Base-by-base conservation (phyloP, 2,113 vertebrate genomes). In the Triplophysa tibetana region DNA sequence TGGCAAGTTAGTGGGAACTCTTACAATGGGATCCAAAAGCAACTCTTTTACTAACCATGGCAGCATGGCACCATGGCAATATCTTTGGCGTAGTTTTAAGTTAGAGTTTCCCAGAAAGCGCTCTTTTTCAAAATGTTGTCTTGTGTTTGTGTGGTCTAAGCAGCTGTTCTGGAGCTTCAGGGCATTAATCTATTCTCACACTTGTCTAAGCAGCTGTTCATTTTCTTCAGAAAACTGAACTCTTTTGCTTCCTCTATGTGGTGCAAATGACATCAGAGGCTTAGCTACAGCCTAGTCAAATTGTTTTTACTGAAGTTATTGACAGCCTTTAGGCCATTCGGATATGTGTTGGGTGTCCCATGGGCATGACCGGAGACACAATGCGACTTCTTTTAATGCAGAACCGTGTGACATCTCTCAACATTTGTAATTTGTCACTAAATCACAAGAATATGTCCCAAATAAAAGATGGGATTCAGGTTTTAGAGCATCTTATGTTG, bases 81-180 rank as follows among this genome's bases (percentile, higher is more conserved):
- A 33, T 54, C 56, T 41, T 73, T 33, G 5, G n/a, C 19, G 8
- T 58, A 6, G 33, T 48, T 54, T 38, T 48, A 63, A 33, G 63
- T n/a, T 11, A 24, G 24, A 43, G 3, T 54, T 66, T 61, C 56
- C 38, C 38, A 58, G 17, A 12, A 43, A 21, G 13, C 33, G 16
- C 14, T 19, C n/a, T 63, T 77, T 24, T 75, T 54, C 60, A 60
- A 12, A 60, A 77, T 10, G 64, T 45, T 10, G 64, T 45, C 50
- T 70, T 77, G 48, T 61, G 67, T 79, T 54, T 79, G 67, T 70
- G 79, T 84, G 75, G 79, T 81, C 79, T 60, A 62, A 45, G 29
- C 82, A 81, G 75, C 63, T 78, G 75, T 23, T 78, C 74, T 11
- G 9, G 50, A 50, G 41, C 68, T 9, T 29, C 52, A 38, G 50